Percentiles rank a stretch among this genome's conserved stretches.
These are phyloP conservation scores for Ormyrus labotus DNA, from an alignment of 2,888 invertebrate species.

Conservation along the genomic window DNA sequence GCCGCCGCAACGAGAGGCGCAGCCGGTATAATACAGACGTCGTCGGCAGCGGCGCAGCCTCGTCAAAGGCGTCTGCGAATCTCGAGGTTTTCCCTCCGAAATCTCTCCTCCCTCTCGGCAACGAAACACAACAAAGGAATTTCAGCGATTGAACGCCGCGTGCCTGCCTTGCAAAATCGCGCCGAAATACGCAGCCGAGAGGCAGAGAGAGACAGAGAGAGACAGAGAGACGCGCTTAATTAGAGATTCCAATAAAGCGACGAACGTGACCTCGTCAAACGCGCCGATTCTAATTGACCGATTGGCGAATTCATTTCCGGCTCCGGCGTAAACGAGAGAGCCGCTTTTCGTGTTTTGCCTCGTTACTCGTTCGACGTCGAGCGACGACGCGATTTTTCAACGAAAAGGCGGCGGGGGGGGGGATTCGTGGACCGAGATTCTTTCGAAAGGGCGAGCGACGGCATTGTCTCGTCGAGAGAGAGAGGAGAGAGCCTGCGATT, in stretches of 20 bases:
- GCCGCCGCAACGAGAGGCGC: too few species aligned
- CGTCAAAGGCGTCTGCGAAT: conserved; percentile 10
- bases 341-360: conserved; percentile 7
- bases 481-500: too few species aligned
- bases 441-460: too few species aligned
- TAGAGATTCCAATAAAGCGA: conserved; percentile 47
- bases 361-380: background rate
- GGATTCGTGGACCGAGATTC: too few species aligned
- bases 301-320: conserved; percentile 38
- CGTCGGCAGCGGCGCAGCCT: too few species aligned
- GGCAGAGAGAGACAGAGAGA: too few species aligned
- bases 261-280: conserved; percentile 40
- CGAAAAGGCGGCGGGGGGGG: too few species aligned
- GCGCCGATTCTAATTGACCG: conserved; percentile 50
- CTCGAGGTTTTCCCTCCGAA: conserved; percentile 11
- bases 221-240: conserved; percentile 31
- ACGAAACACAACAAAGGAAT: conserved; percentile 32
- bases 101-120: background rate
- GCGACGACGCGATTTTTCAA: background rate
- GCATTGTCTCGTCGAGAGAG: too few species aligned
- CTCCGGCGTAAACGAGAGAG: background rate
- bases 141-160: conserved; percentile 16
- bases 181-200: background rate
- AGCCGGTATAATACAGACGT: too few species aligned
- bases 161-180: conserved; percentile 26